Evolutionary conservation across 2,797 vertebrate species (phyloP), one percentile per base, ranked within the genome.

Genomic region (Gorsachius magnificus): DNA sequence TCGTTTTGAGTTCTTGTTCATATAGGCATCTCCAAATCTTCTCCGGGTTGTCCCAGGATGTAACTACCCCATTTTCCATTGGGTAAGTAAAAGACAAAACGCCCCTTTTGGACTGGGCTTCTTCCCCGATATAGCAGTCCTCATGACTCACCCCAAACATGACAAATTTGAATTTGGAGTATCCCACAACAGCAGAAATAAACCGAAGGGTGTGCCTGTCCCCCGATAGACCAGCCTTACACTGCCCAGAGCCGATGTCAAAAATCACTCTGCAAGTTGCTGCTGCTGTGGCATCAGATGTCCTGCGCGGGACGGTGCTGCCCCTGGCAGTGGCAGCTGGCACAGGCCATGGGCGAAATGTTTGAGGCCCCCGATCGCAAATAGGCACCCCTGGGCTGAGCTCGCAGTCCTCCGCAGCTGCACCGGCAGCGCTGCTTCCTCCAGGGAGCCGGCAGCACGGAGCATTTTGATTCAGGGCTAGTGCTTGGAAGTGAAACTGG

Each of bases 321-420:
- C 9, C 6, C 53, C 28, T 2, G 69, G 16, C 16, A 19, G 36
- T 0, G 11, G 35, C 41, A 45, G 31, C 21, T 58, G 57, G 35
- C 35, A 36, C 35, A 17, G 58, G 17, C 16, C 58, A 4, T 12
- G 5, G 24, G 58, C 7, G 13, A 26, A 60, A 57, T 4, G 3
- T 54, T 83, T 78, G 36, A 29, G 76, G 58, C 18, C 41, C 38
- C 21, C 14, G 4, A 29, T 41, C 50, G 13, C 68, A 72, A 54
- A 41, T 0, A 15, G 64, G 60, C 25, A n/a, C 29, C 8, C 1
- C 33, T 33, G 7, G 10, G 5, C 6, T 0, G 8, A 31, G 64
- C 46, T 78, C 28, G 9, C 36, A 21, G 4, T 45, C 45, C 77
- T 20, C n/a, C 0, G 1, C 26, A 20, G 81, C 75, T 38, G 51